Evolutionary conservation across 2,113 vertebrate species (phyloP).

Genomic region (Vulpes lagopus): DNA sequence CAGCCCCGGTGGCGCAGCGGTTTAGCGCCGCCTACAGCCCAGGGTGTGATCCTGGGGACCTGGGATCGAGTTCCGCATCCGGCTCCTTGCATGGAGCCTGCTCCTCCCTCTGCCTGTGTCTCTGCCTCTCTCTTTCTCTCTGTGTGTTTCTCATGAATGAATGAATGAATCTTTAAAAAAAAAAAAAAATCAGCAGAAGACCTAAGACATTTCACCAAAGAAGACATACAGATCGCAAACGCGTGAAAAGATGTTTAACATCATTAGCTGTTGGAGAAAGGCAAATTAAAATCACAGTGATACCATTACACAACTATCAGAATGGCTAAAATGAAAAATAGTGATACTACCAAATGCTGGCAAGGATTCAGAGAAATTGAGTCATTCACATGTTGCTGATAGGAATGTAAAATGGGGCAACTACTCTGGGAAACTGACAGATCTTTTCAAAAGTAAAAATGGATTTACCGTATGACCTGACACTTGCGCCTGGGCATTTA

Average conservation of each 20-base stretch:
- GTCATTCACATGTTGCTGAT: neutral
- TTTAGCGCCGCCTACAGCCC: too few relatives aligned
- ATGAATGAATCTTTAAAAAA: too few relatives aligned
- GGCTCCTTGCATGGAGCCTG: too few relatives aligned
- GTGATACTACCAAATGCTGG: neutral
- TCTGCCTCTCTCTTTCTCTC: too few relatives aligned
- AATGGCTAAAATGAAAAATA: slow-evolving; percentile 10
- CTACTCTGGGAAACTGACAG: neutral
- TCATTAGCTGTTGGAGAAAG: neutral
- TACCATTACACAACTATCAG: neutral
- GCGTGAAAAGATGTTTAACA: neutral
- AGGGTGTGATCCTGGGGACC: too few relatives aligned
- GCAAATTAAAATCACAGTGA: neutral
- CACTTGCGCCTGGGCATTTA: neutral
- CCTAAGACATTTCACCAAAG: neutral
- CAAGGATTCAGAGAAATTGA: neutral
- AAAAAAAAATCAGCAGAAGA: neutral
- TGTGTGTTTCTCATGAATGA: too few relatives aligned
- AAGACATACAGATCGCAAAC: neutral
- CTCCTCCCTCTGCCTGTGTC: too few relatives aligned
- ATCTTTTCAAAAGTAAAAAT: neutral
- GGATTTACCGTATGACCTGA: neutral
- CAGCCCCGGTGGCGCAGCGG: too few relatives aligned
- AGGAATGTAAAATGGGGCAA: neutral
- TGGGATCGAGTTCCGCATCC: too few relatives aligned